These are phyloP conservation scores for Tricholauxania praeusta DNA, from an alignment of 2,888 invertebrate genomes.

Conservation along the genomic window DNA sequence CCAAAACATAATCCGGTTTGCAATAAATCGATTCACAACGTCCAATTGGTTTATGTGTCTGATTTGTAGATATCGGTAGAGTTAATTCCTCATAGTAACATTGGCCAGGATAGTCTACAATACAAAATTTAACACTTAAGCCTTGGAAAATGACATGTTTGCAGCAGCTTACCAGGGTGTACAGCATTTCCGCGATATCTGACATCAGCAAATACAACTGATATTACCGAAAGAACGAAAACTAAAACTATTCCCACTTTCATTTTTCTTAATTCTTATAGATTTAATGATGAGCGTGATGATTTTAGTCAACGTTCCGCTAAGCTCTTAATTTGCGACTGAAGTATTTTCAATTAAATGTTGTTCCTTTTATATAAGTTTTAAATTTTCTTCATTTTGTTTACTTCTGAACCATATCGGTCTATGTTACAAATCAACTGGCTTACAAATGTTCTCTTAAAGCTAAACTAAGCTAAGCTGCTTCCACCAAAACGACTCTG, in stretches of 20 bases:
- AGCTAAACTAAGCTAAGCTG: no score
- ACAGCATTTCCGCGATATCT: constrained; percentile 60
- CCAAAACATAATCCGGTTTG: constrained; percentile 58
- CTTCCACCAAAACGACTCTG: no score
- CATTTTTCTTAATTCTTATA: neutral
- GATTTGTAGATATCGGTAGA: constrained; percentile 59
- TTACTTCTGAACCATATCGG: no score
- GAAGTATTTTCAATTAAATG: constrained; percentile 61
- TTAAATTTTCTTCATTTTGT: no score
- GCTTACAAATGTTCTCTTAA: no score
- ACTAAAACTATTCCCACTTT: constrained; percentile 38
- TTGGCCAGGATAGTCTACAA: constrained; percentile 58
- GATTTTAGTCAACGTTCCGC: constrained; percentile 43
- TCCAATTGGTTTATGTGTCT: constrained; percentile 59
- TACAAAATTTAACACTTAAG: neutral
- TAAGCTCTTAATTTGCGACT: constrained; percentile 56
- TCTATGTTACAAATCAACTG: no score
- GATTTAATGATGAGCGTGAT: neutral
- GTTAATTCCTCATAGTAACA: constrained; percentile 60
- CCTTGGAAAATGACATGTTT: neutral
- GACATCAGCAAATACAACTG: constrained; percentile 49
- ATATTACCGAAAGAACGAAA: constrained; percentile 16
- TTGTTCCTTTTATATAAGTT: constrained; percentile 66
- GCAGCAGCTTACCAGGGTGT: constrained; percentile 53
- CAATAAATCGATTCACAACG: constrained; percentile 58